Base-by-base conservation (phyloP, 2,113 vertebrate genomes). In the Nyctereutes procyonoides region DNA sequence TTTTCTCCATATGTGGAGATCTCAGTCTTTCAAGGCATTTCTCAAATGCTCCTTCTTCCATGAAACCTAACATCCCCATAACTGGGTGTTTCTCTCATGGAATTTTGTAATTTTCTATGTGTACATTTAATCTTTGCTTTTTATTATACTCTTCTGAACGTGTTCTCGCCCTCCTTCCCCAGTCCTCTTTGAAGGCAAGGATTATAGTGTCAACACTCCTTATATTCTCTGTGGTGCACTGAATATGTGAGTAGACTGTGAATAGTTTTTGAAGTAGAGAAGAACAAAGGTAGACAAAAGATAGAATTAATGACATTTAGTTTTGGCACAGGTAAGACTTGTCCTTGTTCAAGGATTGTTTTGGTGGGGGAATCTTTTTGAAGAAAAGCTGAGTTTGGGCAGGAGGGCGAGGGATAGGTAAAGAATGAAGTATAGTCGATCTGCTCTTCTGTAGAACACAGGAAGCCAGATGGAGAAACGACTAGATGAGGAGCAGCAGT, bases 361-460 rank as follows among this genome's bases (percentile, higher is more conserved):
- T 73, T 63, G 48, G 80, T 96, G 76, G 16, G 71, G 90, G 80
- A 92, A 62, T 15, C 24, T 93, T 85, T 94, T 43, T 32, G 71
- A 92, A 63, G 79, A 74, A 63, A 94, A 95, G 4, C 73, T 7
- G 30, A 9, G 22, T 69, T 7, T 69, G 67, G 67, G 67, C 3
- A 3, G 20, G 48, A 19, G 28, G 63, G 3, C 20, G 30, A 38
- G 14, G 8, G 20, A 15, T 80, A 69, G 81, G n/a, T 83, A 62
- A 80, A 90, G 48, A 79, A 35, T 55, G 32, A 88, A 48, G 38
- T 11, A 9, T 11, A 19, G 55, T 14, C 35, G 32, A 13, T n/a
- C 89, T 81, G 0, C 1, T 3, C 7, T 48, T 43, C 30, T 8
- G 9, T 26, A 58, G 43, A 80, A 30, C n/a, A 19, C 24, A 53